Evolutionary conservation across 2,113 vertebrate species (phyloP), one percentile per base, ranked within the genome.

Genomic region (Suricata suricatta): DNA sequence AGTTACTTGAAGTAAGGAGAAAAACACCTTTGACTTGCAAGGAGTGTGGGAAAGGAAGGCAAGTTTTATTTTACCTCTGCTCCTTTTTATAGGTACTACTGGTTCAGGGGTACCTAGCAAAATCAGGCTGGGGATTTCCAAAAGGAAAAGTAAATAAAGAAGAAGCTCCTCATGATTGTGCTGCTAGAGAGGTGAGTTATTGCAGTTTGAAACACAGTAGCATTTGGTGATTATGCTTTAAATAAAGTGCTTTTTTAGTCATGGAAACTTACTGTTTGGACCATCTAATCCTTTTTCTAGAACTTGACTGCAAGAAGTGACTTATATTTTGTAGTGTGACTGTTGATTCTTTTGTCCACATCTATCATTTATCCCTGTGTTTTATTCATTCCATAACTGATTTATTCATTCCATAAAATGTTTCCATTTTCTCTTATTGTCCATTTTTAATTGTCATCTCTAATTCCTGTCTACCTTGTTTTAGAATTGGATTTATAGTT

Each of bases 131-230:
- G 99, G 99, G 99, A 81, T 99, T 99, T 98, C 99, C 99, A 63
- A 99, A 99, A 98, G 99, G 99, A 41, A 99, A 99, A 98, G 99
- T 99, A 57, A 99, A 99, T 93, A 99, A 99, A 98, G 99, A 99
- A 80, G 99, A 99, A 93, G 99, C 99, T 27, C 99, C 99, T 72
- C 99, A 99, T 88, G 99, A 99, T 93, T 99, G 99, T 97, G 99
- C 99, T 74, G 99, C 99, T 89, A 99, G 99, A 98, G 99, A 99
- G 98, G 99, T 99, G 95, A 99, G 98, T 96, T 64, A 9, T 6
- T 86, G 2, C 19, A 7, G 5, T 33, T 60, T 71, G 47, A 79
- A 41, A 33, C n/a, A 50, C 9, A 7, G 17, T 83, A 31, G 16
- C 4, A 7, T 74, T 90, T 44, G 50, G 0, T 41, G 50, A 0